These are phyloP conservation scores for Anguilla obscura DNA, from an alignment of 2,797 vertebrate genomes.

Conservation along the genomic window DNA sequence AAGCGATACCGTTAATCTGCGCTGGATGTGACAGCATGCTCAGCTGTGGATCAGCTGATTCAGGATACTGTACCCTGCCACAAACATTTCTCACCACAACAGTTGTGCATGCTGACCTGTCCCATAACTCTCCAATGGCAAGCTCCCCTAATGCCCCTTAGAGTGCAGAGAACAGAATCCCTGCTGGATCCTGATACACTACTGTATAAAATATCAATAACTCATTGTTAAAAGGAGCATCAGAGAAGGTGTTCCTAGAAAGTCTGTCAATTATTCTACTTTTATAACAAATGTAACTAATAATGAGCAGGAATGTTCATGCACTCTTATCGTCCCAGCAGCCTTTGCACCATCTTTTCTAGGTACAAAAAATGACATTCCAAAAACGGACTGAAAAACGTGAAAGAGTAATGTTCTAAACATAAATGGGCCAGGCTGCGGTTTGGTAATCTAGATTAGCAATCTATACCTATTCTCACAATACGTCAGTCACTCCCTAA, in stretches of 20 bases:
- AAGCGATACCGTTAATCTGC: background rate
- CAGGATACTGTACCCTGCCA: background rate
- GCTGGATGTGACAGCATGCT: background rate
- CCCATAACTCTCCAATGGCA: background rate
- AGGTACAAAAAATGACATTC: background rate
- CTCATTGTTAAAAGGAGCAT: background rate
- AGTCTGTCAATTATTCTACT: background rate
- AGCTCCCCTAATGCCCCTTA: background rate
- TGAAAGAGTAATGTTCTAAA: background rate
- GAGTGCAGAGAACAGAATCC: background rate
- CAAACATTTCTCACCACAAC: background rate
- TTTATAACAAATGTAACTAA: background rate
- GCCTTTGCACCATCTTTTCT: background rate
- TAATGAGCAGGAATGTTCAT: background rate
- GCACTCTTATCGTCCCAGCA: too few species aligned
- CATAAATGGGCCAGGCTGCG: background rate
- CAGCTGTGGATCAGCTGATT: background rate
- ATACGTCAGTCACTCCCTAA: background rate
- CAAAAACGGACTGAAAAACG: background rate
- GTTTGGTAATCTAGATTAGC: background rate
- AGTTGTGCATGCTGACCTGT: background rate
- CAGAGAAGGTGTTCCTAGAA: background rate
- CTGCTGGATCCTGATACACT: background rate
- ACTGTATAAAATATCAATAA: background rate
- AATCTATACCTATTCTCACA: background rate